Conservation (phyloP, 2,797 vertebrate species). For the Girardinus metallicus region DNA sequence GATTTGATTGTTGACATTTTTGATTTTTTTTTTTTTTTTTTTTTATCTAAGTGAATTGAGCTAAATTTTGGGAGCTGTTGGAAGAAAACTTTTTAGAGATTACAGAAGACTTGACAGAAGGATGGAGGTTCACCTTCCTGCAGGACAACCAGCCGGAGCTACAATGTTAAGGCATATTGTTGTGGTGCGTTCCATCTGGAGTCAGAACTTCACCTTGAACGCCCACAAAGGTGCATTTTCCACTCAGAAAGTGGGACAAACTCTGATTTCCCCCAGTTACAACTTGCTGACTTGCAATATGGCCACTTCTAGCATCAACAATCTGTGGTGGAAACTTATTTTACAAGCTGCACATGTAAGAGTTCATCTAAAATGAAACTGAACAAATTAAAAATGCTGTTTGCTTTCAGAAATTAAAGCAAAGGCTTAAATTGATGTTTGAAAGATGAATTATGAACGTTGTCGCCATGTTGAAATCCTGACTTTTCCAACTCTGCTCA, state of each 20-base stretch:
- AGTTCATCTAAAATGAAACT: neutral
- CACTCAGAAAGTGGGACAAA: neutral
- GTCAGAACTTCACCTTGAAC: neutral
- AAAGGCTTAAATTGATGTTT: neutral
- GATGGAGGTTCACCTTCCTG: neutral
- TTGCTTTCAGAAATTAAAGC: neutral
- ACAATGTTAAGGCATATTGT: neutral
- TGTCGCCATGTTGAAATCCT: neutral
- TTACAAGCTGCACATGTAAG: neutral
- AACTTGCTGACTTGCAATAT: neutral
- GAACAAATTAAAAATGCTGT: neutral
- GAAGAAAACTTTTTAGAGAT: neutral
- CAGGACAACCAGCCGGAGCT: neutral
- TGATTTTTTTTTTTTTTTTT: neutral
- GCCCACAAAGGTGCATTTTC: neutral
- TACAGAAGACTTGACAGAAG: neutral
- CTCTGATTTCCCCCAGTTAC: neutral
- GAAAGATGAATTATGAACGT: neutral
- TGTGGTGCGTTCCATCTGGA: neutral
- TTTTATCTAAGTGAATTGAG: neutral
- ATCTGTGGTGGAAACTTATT: neutral
- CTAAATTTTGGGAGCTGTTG: neutral
- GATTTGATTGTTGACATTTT: neutral
- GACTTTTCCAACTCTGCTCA: neutral
- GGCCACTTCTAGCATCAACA: neutral